Base-by-base conservation (phyloP, 92 coral and sea anemone genomes). In the Heliopora coerulea region DNA sequence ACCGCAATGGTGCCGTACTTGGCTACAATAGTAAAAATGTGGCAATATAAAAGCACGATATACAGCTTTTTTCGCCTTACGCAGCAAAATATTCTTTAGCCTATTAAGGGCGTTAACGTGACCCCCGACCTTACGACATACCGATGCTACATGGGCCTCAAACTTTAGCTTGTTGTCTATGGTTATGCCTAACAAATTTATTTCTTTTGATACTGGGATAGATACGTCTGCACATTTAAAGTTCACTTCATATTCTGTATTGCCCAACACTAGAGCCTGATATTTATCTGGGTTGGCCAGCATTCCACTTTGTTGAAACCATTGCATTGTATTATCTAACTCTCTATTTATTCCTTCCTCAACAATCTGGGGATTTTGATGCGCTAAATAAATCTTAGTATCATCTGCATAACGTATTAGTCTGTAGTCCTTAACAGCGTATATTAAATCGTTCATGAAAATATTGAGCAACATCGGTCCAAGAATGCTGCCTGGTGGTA, bases 301-400 rank as follows among this genome's bases (percentile, higher is more conserved):
- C 86, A 82, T 59, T 42, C 83, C 83, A 76, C 82, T 86, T 37
- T 86, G 57, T 48, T 61, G 42, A 69, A 85, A 86, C 84, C 89
- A 86, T 42, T n/a, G 54, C 29, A 26, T 82, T 18, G 86, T 26
- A 52, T 68, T 85, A n/a, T 48, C 41, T 44, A 81, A 49, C 57
- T 85, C 89, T 57, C 19, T 14, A 63, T 74, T 74, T 35, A 82
- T 74, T 7, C 58, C 77, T 21, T 63, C 69, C 49, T 82, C 70
- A 5, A 75, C 81, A 39, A 46, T 69, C 8, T 50, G 63, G 11
- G 78, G 78, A 24, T 75, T 49, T n/a, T 54, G 31, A 49, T 74
- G 59, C 31, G 78, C 63, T 50, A 18, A 27, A 31, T 78, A 60
- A 19, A 83, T 10, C 68, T 78, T 41, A 26, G 63, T 68, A 67